Evolutionary conservation across 2,113 vertebrate genomes (phyloP).

Genomic region (Nothoprocta perdicaria): DNA sequence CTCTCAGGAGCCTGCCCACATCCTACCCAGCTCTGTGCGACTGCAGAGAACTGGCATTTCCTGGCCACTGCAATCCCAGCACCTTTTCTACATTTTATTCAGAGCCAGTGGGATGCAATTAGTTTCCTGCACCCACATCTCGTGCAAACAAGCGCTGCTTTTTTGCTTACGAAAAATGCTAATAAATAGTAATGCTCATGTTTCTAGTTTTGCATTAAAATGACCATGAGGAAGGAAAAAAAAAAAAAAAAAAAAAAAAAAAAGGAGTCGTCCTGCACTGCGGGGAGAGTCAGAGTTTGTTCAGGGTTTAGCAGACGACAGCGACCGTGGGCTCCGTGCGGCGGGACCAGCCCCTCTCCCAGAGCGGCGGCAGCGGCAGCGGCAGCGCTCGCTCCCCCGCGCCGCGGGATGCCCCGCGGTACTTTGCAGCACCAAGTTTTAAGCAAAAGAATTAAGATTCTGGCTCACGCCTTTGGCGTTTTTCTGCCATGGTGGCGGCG

Average conservation of each 20-base stretch:
- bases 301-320: neutral
- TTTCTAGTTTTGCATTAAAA: neutral
- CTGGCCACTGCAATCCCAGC: neutral
- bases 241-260: neutral
- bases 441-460: neutral
- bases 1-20: neutral
- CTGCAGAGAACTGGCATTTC: neutral
- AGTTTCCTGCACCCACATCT: neutral
- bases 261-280: neutral
- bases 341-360: neutral
- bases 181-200: neutral
- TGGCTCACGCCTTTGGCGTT: neutral
- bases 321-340: neutral
- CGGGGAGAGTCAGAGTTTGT: neutral
- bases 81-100: neutral
- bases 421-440: neutral
- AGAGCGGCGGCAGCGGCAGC: too few species aligned
- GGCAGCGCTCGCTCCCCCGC: neutral
- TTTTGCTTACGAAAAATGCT: neutral
- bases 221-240: neutral
- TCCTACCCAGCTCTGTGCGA: neutral
- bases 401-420: neutral
- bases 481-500: neutral
- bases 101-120: neutral
- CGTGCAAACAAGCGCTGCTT: neutral